Percentiles rank a stretch among this genome's conserved stretches.
Conservation (phyloP, 2,797 vertebrate species). For the Lycodopsis pacificus region DNA sequence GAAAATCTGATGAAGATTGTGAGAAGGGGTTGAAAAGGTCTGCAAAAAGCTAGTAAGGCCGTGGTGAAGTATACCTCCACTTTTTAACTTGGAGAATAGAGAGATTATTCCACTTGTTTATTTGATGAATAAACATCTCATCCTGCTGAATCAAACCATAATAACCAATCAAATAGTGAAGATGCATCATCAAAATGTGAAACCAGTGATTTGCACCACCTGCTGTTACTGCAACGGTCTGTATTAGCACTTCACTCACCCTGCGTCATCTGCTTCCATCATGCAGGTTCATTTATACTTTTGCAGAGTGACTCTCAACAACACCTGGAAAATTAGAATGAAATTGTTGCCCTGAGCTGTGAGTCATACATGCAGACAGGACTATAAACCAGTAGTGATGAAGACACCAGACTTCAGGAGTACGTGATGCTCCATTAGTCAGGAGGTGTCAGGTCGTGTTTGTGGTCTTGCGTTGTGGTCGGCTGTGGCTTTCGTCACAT, state of each 20-base stretch:
- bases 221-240: slow-evolving; percentile 14
- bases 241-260: slow-evolving; percentile 2
- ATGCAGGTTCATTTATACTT: slow-evolving; percentile 2
- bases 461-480: background rate
- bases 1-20: background rate
- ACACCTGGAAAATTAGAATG: slow-evolving; percentile 9
- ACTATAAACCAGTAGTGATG: background rate
- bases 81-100: background rate
- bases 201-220: slow-evolving; percentile 7
- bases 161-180: background rate
- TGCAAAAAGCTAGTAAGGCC: background rate
- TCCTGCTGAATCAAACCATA: background rate
- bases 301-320: slow-evolving; percentile 8
- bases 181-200: background rate
- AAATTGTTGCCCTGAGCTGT: slow-evolving; percentile 16
- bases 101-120: background rate
- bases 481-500: background rate
- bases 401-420: background rate
- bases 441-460: background rate
- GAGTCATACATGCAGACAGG: slow-evolving; percentile 5
- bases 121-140: background rate
- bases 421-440: background rate
- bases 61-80: background rate
- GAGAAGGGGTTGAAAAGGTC: background rate
- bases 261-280: background rate